These are phyloP conservation scores for Nannoperca obscura DNA, from an alignment of 2,797 vertebrate species.

Conservation along the genomic window DNA sequence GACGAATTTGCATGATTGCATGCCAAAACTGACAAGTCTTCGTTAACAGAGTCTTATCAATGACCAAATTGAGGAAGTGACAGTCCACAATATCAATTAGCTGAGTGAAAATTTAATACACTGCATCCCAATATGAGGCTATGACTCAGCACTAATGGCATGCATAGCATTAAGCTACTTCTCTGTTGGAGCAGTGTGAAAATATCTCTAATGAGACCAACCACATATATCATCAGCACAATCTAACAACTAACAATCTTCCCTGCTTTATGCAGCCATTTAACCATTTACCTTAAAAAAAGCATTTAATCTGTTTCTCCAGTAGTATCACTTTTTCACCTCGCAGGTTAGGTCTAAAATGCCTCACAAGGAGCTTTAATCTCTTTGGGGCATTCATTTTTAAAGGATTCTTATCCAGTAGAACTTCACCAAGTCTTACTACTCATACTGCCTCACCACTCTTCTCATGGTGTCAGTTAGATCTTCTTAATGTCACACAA, in stretches of 20 bases:
- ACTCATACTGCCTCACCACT: slow-evolving; percentile 40
- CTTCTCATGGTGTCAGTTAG: slow-evolving; percentile 11
- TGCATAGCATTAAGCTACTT: slow-evolving; percentile 13
- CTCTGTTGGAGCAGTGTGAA: slow-evolving; percentile 5
- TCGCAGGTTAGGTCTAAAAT: slow-evolving; percentile 1
- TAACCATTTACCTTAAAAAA: not conserved
- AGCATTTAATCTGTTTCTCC: not conserved
- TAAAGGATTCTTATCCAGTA: slow-evolving; percentile 28
- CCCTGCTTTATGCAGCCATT: slow-evolving; percentile 6
- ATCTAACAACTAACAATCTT: not conserved
- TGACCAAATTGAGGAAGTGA: slow-evolving; percentile 14
- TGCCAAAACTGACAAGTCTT: not conserved
- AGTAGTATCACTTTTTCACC: not conserved
- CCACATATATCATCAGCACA: slow-evolving; percentile 13
- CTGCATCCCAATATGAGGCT: not conserved
- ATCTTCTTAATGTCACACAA: not conserved
- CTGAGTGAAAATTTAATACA: not conserved
- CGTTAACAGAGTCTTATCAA: slow-evolving; percentile 4
- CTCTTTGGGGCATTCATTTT: slow-evolving; percentile 14
- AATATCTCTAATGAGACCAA: slow-evolving; percentile 31
- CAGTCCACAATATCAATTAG: not conserved
- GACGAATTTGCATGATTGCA: not conserved
- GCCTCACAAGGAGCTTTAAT: slow-evolving; percentile 5
- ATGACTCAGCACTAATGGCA: slow-evolving; percentile 13
- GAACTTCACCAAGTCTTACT: slow-evolving; percentile 37